phyloP scores from a whole-genome alignment of 2,797 vertebrate species.

The Enteromius paludinosus region DNA sequence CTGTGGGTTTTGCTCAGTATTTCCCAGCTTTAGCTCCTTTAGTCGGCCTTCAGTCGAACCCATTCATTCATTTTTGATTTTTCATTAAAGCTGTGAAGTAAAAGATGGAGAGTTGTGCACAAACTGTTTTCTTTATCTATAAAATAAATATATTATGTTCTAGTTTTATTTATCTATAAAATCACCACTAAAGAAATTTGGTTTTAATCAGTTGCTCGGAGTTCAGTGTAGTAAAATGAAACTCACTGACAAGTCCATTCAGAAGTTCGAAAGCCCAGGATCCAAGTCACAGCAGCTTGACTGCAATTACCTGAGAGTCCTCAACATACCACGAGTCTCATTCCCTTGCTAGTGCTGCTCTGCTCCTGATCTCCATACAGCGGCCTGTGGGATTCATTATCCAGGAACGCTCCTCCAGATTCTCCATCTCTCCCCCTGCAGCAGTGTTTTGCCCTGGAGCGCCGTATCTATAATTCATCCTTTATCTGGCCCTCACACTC shows the following conservation, averaged over 20 bases:
- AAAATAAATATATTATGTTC: neutral
- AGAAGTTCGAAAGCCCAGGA: neutral
- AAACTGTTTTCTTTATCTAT: neutral
- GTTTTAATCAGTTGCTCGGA: neutral
- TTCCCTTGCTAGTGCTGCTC: constrained; percentile 27
- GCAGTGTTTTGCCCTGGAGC: constrained; percentile 70
- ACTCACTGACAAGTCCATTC: neutral
- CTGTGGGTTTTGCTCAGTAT: neutral
- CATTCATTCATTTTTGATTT: neutral
- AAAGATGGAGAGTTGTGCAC: neutral
- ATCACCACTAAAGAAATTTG: too few relatives aligned
- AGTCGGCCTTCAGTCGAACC: neutral
- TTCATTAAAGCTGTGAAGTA: neutral
- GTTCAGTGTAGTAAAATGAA: neutral
- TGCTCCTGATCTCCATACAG: constrained; percentile 52
- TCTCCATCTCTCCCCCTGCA: constrained; percentile 48
- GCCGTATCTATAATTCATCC: constrained; percentile 79
- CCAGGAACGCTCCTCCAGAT: constrained; percentile 58
- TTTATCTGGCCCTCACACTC: constrained; percentile 80
- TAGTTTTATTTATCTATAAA: neutral
- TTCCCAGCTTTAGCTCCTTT: neutral
- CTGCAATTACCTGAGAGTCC: constrained; percentile 26
- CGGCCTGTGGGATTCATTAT: constrained; percentile 70
- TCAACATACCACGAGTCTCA: constrained; percentile 17
- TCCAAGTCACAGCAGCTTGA: neutral